Evolutionary conservation across 2,888 invertebrate species (phyloP), one percentile per base, ranked within the genome.

Genomic region (Hydriomena furcata): DNA sequence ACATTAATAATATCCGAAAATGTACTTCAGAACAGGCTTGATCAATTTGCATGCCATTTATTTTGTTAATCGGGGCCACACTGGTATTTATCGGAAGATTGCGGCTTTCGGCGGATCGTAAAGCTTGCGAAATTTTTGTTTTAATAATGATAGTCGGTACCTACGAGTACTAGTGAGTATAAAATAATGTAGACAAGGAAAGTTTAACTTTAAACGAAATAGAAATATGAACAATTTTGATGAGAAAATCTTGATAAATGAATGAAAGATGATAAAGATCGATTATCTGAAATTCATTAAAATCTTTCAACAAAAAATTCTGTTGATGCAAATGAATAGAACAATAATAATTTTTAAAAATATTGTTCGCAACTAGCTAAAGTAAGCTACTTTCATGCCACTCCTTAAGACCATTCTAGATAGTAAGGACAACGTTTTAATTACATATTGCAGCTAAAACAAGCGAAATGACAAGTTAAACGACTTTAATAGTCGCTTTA

Each of bases 1-100:
- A 64, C 73, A 78, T 83, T 75, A 77, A 78, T 79, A 79, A 75
- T 79, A 77, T 76, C 79, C 79, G 73, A 81, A 83, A 75, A 61
- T 61, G 74, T 63, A 68, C 57, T 41, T 52, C 47, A 56, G 56
- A 57, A 62, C 61, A 65, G 66, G 65, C 60, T 58, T 58, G 55
- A 52, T 66, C 69, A 77, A 82, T 85, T 83, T 84, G 62, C 82
- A 79, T 82, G 71, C 67, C 71, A 78, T 77, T 79, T 71, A 73
- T 73, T 70, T 69, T 60, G 58, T 68, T 67, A 63, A 54, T 58
- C 51, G 56, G 40, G 62, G 64, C 60, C 58, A 65, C 60, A 63
- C 61, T 50, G 48, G 55, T 60, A 38, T 52, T 60, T 51, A 56
- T 51, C 34, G 31, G 34, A 41, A 37, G 30, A 13, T 17, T 25